A percentile compares a stretch with the other conserved stretches of the same genome.
These are phyloP conservation scores for Myopa testacea DNA, from an alignment of 2,888 invertebrate species.

Conservation along the genomic window DNA sequence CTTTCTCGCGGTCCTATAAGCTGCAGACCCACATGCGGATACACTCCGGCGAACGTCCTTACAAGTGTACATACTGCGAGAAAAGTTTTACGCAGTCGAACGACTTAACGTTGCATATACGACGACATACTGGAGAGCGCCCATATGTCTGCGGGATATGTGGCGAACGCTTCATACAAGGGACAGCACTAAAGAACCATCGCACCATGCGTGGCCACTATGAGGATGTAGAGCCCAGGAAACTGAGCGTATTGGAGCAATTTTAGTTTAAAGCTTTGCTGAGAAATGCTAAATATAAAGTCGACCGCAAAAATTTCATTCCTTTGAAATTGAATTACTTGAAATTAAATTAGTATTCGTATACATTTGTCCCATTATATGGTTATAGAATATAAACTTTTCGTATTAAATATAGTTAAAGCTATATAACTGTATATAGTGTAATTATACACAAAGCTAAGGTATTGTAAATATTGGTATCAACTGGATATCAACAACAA, in stretches of 20 bases:
- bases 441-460: too few relatives aligned
- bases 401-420: too few relatives aligned
- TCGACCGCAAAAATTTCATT: background rate
- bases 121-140: conserved; percentile 75
- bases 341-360: background rate
- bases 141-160: conserved; percentile 57
- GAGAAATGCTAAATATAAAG: background rate
- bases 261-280: conserved; percentile 21
- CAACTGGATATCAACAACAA: too few relatives aligned
- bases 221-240: conserved; percentile 39
- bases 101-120: conserved; percentile 77
- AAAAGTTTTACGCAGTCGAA: conserved; percentile 77
- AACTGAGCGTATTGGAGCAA: conserved; percentile 25
- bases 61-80: conserved; percentile 72
- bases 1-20: conserved; percentile 74
- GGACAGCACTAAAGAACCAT: conserved; percentile 75
- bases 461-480: too few relatives aligned
- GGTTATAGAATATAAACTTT: too few relatives aligned
- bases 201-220: conserved; percentile 69
- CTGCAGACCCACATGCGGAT: conserved; percentile 74
- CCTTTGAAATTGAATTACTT: background rate
- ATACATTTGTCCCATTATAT: too few relatives aligned
- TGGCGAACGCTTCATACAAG: conserved; percentile 72
- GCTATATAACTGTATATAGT: too few relatives aligned
- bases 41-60: conserved; percentile 71